Conservation (phyloP, 2,888 invertebrate species). For the Itoplectis maculator region DNA sequence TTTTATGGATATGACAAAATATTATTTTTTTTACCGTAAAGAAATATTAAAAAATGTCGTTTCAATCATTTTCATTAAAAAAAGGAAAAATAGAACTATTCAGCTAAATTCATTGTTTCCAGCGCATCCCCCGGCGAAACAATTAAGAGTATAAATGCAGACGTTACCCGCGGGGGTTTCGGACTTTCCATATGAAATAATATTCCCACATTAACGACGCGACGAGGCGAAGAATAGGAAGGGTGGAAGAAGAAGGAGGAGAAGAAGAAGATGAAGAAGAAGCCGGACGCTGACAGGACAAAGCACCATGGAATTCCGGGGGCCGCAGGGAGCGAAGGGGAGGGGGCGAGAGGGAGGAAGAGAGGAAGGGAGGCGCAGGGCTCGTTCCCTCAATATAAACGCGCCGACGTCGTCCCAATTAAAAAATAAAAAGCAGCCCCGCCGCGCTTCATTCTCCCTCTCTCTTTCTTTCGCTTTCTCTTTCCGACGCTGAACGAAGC, state of each 20-base stretch:
- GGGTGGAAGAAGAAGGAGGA: too few relatives aligned
- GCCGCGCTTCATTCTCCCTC: constrained; percentile 57
- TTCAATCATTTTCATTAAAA: too few relatives aligned
- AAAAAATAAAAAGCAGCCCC: constrained; percentile 67
- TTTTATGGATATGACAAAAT: too few relatives aligned
- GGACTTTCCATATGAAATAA: constrained; percentile 39
- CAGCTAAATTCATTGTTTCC: too few relatives aligned
- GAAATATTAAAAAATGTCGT: too few relatives aligned
- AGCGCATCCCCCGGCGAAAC: too few relatives aligned
- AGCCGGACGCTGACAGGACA: constrained; percentile 69
- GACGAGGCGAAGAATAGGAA: constrained; percentile 37
- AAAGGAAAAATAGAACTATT: not conserved
- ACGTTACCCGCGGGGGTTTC: not conserved
- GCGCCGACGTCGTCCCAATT: constrained; percentile 73
- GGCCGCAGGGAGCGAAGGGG: not conserved
- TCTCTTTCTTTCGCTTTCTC: not conserved
- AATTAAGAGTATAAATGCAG: too few relatives aligned
- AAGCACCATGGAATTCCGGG: constrained; percentile 72
- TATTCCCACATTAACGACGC: constrained; percentile 57
- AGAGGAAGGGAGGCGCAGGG: constrained; percentile 3
- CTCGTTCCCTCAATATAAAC: constrained; percentile 72
- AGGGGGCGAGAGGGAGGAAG: not conserved
- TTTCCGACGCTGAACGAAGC: constrained; percentile 49
- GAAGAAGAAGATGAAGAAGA: too few relatives aligned
- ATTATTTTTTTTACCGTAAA: too few relatives aligned